Base-by-base conservation (phyloP, 2,113 vertebrate species). In the Ictidomys tridecemlineatus region DNA sequence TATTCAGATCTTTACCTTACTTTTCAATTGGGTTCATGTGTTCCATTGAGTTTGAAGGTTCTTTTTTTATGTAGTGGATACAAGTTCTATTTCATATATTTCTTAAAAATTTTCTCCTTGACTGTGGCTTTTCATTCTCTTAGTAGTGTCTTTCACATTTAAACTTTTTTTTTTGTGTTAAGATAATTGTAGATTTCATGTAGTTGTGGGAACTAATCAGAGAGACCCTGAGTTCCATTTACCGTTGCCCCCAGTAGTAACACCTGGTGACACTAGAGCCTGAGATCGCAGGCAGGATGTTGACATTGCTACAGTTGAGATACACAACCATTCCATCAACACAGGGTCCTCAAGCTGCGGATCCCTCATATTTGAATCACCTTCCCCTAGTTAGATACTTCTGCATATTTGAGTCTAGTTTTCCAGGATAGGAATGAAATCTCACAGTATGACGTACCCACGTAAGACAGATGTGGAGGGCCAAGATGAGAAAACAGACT, bases 271-370 rank as follows among this genome's bases (percentile, higher is more conserved):
- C 69, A 24, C 24, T 30, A 24, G 14, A 42, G 30, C 26, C 14
- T 48, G 22, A 3, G 30, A 39, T 51, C 42, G 22, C 10, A 51
- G 17, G 39, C n/a, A 63, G 78, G 20, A 45, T 13, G 16, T 14
- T 51, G 28, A 24, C 17, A 53, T 0, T 24, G 77, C 20, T 5
- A 9, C 17, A 56, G 45, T 70, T 63, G 53, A 53, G 42, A 24
- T 12, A 28, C 22, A 76, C 32, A 61, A 48, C 8, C 22, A 30
- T 30, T 20, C n/a, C 12, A 0, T 86, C 78, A 3, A 30, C 58
- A 30, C n/a, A 30, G 30, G n/a, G 10, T 24, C 39, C 11, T 69
- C 0, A 0, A 56, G 67, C 22, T 69, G 37, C 42, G 0, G 0
- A 5, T 42, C 48, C 78, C 14, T 63, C 85, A 53, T 17, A 11